Evolutionary conservation across 2,797 vertebrate genomes (phyloP).

Genomic region (Garrulus glandarius): DNA sequence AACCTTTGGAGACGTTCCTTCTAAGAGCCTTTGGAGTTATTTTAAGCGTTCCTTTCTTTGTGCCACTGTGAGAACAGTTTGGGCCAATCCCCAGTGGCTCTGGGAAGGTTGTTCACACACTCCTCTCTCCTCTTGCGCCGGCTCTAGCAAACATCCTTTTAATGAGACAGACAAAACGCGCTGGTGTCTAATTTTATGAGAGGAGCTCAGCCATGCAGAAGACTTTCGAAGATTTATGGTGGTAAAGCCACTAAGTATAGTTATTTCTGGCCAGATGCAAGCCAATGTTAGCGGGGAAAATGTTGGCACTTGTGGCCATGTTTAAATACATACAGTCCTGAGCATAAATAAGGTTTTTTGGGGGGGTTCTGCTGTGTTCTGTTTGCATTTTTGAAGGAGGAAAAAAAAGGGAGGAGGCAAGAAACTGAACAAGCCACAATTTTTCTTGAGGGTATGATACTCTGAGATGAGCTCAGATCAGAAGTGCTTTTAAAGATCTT

Average conservation of each 20-base stretch:
- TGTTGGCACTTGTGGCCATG: not conserved
- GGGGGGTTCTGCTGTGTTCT: not conserved
- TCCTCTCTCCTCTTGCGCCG: not conserved
- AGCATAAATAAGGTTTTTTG: not conserved
- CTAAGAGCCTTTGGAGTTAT: not conserved
- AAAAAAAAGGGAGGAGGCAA: not conserved
- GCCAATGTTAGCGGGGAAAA: not conserved
- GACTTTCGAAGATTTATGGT: conserved; percentile 23
- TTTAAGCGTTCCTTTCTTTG: not conserved
- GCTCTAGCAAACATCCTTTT: not conserved
- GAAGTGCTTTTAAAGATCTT: not conserved
- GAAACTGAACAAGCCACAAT: not conserved
- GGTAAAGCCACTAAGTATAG: not conserved
- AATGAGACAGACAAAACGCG: not conserved
- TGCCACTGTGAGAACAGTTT: not conserved
- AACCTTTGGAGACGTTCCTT: not conserved
- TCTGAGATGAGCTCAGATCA: not conserved
- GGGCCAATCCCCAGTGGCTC: not conserved
- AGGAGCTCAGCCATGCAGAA: conserved; percentile 25
- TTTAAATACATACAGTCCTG: not conserved
- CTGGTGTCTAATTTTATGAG: conserved; percentile 11
- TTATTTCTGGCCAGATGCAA: not conserved
- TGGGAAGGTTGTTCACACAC: not conserved
- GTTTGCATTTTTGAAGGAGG: not conserved
- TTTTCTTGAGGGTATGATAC: not conserved